Evolutionary conservation across 2,888 invertebrate genomes (phyloP).

Genomic region (Polymixis lichenea): DNA sequence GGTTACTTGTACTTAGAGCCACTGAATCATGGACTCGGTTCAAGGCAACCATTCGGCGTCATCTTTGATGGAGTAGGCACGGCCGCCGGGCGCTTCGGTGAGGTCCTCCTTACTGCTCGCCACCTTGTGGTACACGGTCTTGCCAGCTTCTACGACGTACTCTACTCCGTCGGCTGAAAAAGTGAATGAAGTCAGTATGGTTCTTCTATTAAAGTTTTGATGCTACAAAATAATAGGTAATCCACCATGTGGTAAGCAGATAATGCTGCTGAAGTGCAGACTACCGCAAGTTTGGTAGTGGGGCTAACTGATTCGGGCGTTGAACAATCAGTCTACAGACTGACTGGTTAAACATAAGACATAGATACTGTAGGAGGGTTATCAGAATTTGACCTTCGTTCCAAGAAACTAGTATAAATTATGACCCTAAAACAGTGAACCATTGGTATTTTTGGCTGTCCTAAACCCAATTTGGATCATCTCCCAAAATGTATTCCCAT

Average conservation of each 20-base stretch:
- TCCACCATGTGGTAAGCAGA: background rate
- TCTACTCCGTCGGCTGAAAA: conserved; percentile 92
- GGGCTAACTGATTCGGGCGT: background rate
- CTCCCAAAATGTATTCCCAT: background rate
- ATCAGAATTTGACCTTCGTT: background rate
- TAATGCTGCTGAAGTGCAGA: background rate
- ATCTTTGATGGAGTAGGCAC: conserved; percentile 73
- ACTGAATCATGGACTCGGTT: conserved; percentile 31
- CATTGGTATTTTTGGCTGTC: too few species aligned
- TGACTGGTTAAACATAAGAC: background rate
- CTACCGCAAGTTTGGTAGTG: background rate
- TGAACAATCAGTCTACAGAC: background rate
- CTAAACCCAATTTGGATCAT: background rate
- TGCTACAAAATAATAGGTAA: background rate
- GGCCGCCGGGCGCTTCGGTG: conserved; percentile 77
- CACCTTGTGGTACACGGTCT: conserved; percentile 93
- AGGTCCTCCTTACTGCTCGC: conserved; percentile 86
- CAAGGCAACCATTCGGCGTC: conserved; percentile 91
- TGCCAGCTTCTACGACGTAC: conserved; percentile 92
- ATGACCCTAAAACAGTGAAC: background rate
- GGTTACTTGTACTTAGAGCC: conserved; percentile 44
- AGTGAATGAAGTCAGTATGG: background rate
- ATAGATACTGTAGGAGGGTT: background rate
- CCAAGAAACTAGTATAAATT: background rate
- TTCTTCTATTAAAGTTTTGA: background rate